A percentile compares a stretch with the other conserved stretches of the same genome.
Evolutionary conservation across 1,140 invertebrate species (phyloP).

Genomic region (Lepeophtheirus salmonis): DNA sequence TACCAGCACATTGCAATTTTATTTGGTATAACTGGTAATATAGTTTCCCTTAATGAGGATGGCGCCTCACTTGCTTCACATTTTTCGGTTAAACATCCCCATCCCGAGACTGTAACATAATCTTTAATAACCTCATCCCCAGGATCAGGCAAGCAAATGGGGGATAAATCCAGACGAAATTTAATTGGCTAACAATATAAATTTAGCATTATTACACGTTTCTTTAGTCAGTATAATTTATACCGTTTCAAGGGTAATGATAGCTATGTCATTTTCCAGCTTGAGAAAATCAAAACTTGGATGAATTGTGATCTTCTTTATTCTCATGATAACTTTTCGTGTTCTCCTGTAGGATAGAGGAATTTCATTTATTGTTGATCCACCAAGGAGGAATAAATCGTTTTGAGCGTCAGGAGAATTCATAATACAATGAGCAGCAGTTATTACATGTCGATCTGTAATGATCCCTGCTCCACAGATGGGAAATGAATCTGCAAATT

Average conservation of each 20-base stretch:
- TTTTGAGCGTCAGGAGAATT: no score
- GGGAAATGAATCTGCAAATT: neutral
- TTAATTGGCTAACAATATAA: neutral
- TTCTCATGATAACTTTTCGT: neutral
- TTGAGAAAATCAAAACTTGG: neutral
- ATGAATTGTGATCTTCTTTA: neutral
- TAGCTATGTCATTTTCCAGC: neutral
- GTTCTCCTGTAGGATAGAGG: neutral
- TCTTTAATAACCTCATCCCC: neutral
- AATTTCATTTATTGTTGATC: neutral
- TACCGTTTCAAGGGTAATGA: neutral
- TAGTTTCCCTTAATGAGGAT: neutral
- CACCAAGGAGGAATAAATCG: neutral
- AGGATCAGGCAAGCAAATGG: neutral
- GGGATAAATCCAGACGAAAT: neutral
- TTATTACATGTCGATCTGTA: slow-evolving; percentile 27
- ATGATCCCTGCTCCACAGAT: slow-evolving; percentile 28
- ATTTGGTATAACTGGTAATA: neutral
- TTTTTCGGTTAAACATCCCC: neutral
- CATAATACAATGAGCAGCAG: slow-evolving; percentile 29
- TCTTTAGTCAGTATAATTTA: no score
- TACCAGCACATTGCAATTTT: neutral
- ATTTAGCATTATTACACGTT: no score
- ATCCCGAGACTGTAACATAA: neutral
- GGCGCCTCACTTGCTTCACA: neutral